Evolutionary conservation across 2,113 vertebrate species (phyloP), one percentile per base, ranked within the genome.

Genomic region (Ranitomeya variabilis): DNA sequence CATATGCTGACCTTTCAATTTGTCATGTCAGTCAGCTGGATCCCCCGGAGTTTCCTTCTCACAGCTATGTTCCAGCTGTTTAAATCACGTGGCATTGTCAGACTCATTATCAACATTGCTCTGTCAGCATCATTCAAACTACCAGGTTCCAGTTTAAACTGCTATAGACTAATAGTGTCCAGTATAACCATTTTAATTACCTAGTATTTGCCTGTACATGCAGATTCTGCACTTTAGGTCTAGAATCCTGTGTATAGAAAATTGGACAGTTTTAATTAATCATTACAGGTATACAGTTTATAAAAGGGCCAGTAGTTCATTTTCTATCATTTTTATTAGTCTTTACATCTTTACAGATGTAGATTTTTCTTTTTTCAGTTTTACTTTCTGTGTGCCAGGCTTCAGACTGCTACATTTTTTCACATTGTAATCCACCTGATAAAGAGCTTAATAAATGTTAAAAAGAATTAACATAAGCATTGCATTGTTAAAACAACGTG

Each of bases 21-120:
- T 69, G 82, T 84, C 82, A 84, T 84, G 64, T 84, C 82, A 67
- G 81, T 83, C 81, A 84, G 64, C 66, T n/a, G 62, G 19, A 84
- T 55, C 82, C 13, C 59, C 52, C 23, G 64, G 82, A 71, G 82
- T 84, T 84, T 84, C 81, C 62, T 80, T 84, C 66, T 84, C n/a
- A 26, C 51, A 51, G 8, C 64, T 54, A 84, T 71, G 52, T 84
- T 71, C 82, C 82, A 84, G 82, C 82, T 84, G 82, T 84, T 84
- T 84, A 84, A 71, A 71, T 84, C 66, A 71, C 51, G 45, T 84
- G 82, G 62, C 66, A n/a, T 15, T 84, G 45, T 84, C 66, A 84
- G 45, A 31, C 66, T 84, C 64, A 71, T 84, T 69, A 23, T 84
- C 64, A 84, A 12, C 64, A 71, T 52, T 84, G 82, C 82, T 84